phyloP scores from a whole-genome alignment of 2,113 vertebrate genomes.

The Spilogale gracilis region DNA sequence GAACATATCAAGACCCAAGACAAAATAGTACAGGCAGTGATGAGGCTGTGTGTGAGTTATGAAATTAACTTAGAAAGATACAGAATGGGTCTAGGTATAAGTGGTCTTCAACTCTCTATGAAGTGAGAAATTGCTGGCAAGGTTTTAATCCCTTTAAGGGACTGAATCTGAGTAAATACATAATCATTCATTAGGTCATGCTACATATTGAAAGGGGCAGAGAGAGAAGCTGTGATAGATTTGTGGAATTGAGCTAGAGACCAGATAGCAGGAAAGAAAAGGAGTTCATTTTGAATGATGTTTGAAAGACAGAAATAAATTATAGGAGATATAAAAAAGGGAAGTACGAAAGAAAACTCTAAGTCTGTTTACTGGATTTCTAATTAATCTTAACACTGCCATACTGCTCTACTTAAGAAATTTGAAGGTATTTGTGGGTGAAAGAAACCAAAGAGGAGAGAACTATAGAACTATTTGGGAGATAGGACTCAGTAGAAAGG shows the following conservation, averaged over 20 bases:
- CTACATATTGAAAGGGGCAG: background rate
- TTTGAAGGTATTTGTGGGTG: background rate
- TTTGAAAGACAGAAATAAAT: slow-evolving; percentile 24
- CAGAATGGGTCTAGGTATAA: background rate
- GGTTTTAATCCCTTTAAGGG: background rate
- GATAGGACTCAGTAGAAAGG: background rate
- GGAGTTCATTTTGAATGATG: background rate
- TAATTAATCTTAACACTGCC: slow-evolving; percentile 1
- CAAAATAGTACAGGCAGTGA: background rate
- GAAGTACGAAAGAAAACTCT: background rate
- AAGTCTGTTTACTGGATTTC: slow-evolving; percentile 10
- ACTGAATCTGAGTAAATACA: background rate
- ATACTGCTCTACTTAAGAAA: background rate
- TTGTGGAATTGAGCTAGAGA: background rate
- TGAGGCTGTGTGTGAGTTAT: background rate
- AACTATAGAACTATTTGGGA: background rate
- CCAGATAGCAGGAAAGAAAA: background rate
- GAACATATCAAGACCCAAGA: background rate
- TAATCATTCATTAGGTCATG: background rate
- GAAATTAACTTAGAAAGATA: slow-evolving; percentile 3
- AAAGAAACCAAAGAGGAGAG: background rate
- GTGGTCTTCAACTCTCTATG: background rate
- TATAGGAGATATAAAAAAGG: background rate
- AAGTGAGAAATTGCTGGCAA: background rate
- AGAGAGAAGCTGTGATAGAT: background rate